These are phyloP conservation scores for Hermatobates lingyangjiaoensis DNA, from an alignment of 1,140 invertebrate species.

Conservation along the genomic window DNA sequence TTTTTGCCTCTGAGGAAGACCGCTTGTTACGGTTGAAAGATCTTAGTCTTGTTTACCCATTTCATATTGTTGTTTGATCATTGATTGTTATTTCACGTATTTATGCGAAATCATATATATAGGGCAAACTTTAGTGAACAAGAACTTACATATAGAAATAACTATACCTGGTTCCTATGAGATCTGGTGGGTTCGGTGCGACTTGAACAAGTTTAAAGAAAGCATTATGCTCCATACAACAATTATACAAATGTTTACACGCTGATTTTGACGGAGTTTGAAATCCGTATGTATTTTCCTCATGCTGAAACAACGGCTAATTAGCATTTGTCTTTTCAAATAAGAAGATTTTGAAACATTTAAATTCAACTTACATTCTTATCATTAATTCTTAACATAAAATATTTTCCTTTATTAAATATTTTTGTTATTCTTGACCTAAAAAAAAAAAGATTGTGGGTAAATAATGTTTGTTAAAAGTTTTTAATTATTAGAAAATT, in stretches of 20 bases:
- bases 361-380: conserved; percentile 87
- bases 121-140: too few species aligned
- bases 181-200: conserved; percentile 42
- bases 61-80: too few species aligned
- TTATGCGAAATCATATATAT: too few species aligned
- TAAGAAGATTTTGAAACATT: too few species aligned
- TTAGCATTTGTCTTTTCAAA: too few species aligned
- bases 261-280: conserved; percentile 85
- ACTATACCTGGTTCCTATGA: conserved; percentile 47
- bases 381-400: conserved; percentile 85
- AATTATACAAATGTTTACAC: conserved; percentile 96
- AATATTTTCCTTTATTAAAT: conserved; percentile 88
- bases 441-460: conserved; percentile 15
- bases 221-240: conserved; percentile 92
- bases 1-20: too few species aligned
- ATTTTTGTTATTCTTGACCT: conserved; percentile 85
- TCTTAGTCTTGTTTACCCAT: too few species aligned
- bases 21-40: too few species aligned
- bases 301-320: conserved; percentile 48
- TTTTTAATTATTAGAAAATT: not conserved
- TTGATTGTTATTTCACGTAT: too few species aligned
- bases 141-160: conserved; percentile 1
- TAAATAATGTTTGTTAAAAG: not conserved
- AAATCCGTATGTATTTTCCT: conserved; percentile 88
- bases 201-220: conserved; percentile 85